phyloP scores from a whole-genome alignment of 1,140 invertebrate genomes.

The Diploscapter pachys region DNA sequence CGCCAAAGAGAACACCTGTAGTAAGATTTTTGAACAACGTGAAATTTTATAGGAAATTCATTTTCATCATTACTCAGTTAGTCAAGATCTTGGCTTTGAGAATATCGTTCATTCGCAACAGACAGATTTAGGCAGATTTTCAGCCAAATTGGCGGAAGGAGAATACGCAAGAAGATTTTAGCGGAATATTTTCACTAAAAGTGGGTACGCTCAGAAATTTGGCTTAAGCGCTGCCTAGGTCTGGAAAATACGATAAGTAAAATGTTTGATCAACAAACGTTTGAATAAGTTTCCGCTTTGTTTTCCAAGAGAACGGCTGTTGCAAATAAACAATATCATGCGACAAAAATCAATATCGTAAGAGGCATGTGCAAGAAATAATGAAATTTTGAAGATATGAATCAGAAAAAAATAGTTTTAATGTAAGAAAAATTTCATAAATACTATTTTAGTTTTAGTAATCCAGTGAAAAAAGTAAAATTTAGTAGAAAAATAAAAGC shows the following conservation, averaged over 20 bases:
- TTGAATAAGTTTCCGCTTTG: neutral
- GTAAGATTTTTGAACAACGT: conserved; percentile 11
- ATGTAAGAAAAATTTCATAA: neutral
- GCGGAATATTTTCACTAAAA: too few species aligned
- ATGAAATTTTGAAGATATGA: conserved; percentile 4
- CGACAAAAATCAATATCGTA: too few species aligned
- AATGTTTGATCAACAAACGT: neutral
- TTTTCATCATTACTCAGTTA: neutral
- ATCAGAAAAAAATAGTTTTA: neutral
- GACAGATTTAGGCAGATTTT: too few species aligned
- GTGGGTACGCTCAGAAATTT: too few species aligned
- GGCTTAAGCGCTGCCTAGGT: too few species aligned
- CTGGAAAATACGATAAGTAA: neutral
- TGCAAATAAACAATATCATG: too few species aligned
- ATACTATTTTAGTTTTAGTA: neutral
- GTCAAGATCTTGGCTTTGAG: too few species aligned
- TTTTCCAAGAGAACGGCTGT: neutral
- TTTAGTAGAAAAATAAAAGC: neutral
- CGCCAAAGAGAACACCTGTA: conserved; percentile 54
- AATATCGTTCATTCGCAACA: too few species aligned
- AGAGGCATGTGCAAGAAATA: neutral
- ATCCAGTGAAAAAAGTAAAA: neutral
- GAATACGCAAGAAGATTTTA: too few species aligned
- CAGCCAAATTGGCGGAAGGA: too few species aligned
- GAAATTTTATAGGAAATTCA: neutral